A percentile compares a stretch with the other conserved stretches of the same genome.
Evolutionary conservation across 35 echinoderm and acorn worm species (phyloP).

Genomic region (Chiridota heheva): DNA sequence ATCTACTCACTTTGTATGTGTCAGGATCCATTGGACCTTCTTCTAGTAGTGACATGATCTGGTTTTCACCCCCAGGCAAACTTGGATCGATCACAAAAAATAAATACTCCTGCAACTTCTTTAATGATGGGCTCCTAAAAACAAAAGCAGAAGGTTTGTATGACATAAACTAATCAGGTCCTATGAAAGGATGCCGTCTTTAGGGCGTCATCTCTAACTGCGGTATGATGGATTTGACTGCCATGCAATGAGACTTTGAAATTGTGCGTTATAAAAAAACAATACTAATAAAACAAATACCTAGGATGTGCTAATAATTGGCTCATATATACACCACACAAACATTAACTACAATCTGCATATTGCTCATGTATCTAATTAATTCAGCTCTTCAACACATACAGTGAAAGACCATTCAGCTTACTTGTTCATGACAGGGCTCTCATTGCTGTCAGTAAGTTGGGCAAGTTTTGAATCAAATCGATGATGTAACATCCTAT

Average conservation of each 20-base stretch:
- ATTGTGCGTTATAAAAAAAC: no score
- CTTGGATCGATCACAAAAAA: constrained; percentile 97
- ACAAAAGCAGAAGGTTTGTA: no score
- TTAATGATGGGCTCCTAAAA: constrained; percentile 62
- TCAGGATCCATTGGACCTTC: constrained; percentile 92
- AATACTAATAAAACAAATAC: no score
- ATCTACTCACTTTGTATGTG: constrained; percentile 76
- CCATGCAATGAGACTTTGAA: no score
- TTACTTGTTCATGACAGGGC: constrained; percentile 70
- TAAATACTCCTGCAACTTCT: constrained; percentile 93
- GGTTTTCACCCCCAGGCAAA: constrained; percentile 87
- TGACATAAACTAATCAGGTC: not conserved
- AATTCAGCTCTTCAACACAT: no score
- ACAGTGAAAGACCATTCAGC: not conserved
- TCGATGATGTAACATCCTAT: constrained; percentile 80
- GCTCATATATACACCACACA: no score
- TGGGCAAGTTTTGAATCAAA: constrained; percentile 77
- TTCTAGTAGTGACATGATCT: constrained; percentile 87
- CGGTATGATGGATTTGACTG: no score
- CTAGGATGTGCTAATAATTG: no score
- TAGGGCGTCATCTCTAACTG: no score
- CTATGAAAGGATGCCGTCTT: not conserved
- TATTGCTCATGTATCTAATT: no score
- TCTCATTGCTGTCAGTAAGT: constrained; percentile 75
- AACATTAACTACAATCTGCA: no score